A percentile compares a stretch with the other conserved stretches of the same genome.
These are phyloP conservation scores for Alauda arvensis DNA, from an alignment of 2,797 vertebrate species.

Conservation along the genomic window DNA sequence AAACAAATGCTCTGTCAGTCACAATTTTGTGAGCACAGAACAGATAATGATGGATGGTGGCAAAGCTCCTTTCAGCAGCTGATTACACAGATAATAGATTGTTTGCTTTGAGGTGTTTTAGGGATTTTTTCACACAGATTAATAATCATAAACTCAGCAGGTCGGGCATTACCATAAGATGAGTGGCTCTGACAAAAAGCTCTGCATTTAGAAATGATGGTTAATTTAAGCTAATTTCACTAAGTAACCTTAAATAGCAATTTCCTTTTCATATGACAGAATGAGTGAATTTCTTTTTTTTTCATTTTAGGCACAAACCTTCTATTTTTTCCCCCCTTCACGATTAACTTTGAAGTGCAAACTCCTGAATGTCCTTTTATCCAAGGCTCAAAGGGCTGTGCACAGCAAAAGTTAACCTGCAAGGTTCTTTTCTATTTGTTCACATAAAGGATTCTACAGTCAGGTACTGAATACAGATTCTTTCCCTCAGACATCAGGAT, in stretches of 20 bases:
- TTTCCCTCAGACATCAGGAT: not conserved
- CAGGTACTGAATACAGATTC: not conserved
- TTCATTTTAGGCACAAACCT: not conserved
- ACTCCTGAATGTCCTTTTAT: not conserved
- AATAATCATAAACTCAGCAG: not conserved
- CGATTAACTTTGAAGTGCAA: not conserved
- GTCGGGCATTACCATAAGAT: not conserved
- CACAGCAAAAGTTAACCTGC: not conserved
- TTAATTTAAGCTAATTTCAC: slow-evolving; percentile 42
- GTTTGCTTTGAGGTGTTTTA: not conserved
- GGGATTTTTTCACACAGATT: not conserved
- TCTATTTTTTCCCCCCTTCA: not conserved
- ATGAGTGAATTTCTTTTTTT: not conserved
- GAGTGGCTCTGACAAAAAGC: slow-evolving; percentile 18
- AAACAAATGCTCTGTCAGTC: not conserved
- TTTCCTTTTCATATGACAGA: slow-evolving; percentile 14
- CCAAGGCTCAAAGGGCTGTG: not conserved
- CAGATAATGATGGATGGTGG: not conserved
- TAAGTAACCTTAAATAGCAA: slow-evolving; percentile 13
- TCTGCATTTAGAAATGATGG: not conserved
- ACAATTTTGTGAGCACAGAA: not conserved
- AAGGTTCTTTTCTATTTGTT: not conserved
- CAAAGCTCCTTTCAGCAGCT: not conserved
- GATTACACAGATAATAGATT: not conserved
- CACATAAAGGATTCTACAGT: not conserved